Evolutionary conservation across 2,888 invertebrate genomes (phyloP).

Genomic region (Leptopilina myrica): DNA sequence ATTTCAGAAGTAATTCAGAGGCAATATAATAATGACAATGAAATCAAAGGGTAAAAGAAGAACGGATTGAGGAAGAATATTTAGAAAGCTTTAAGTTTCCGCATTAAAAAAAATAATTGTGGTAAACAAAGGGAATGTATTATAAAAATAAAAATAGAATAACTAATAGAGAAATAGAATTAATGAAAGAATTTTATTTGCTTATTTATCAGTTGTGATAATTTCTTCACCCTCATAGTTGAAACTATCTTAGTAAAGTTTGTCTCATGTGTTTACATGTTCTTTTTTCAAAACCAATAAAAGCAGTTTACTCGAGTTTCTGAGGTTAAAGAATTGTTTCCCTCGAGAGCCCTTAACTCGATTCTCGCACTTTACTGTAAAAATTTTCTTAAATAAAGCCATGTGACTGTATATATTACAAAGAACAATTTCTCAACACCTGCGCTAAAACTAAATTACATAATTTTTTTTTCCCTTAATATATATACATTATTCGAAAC

Average conservation of each 20-base stretch:
- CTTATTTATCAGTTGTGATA: background rate
- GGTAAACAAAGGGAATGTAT: background rate
- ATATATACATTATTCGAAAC: too few relatives aligned
- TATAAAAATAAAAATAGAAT: background rate
- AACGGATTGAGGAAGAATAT: too few relatives aligned
- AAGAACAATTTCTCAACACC: background rate
- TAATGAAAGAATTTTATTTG: too few relatives aligned
- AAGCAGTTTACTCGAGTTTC: slow-evolving; percentile 6
- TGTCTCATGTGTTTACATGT: slow-evolving; percentile 2
- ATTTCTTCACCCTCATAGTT: background rate
- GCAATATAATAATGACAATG: too few relatives aligned
- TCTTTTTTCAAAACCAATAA: background rate
- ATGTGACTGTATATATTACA: too few relatives aligned
- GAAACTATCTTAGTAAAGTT: background rate
- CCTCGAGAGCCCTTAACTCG: background rate
- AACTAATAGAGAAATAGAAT: background rate
- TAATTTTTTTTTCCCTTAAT: too few relatives aligned
- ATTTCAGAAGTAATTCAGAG: too few relatives aligned
- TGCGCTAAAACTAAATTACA: background rate
- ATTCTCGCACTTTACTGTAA: background rate
- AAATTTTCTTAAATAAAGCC: background rate
- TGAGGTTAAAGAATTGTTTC: slow-evolving; percentile 6
- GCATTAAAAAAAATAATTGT: background rate
- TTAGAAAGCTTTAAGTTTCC: too few relatives aligned
- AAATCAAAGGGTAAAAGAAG: too few relatives aligned